Evolutionary conservation across 2,113 vertebrate species (phyloP).

Genomic region (Phylloscopus trochiloides): DNA sequence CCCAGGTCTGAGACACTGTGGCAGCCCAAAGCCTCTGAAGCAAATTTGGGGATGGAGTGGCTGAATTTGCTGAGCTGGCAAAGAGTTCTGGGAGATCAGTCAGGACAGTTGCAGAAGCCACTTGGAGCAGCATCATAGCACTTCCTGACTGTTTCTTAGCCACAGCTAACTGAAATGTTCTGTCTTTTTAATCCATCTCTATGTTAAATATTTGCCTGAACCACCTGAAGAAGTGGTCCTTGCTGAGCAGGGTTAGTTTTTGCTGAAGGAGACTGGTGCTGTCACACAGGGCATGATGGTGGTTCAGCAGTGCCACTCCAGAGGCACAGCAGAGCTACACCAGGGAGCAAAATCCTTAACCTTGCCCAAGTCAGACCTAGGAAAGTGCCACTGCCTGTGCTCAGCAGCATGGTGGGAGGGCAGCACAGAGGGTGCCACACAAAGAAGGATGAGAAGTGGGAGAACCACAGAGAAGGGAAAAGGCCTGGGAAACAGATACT

Average conservation of each 20-base stretch:
- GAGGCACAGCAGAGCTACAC: not conserved
- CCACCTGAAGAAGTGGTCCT: not conserved
- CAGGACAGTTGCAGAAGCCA: not conserved
- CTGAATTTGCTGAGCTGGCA: not conserved
- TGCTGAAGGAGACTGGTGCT: not conserved
- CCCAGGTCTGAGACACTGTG: not conserved
- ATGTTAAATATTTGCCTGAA: not conserved
- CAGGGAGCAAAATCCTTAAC: not conserved
- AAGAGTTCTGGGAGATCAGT: not conserved
- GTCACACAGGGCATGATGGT: not conserved
- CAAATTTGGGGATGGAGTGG: not conserved
- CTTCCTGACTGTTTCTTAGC: not conserved
- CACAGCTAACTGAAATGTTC: not conserved
- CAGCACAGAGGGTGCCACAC: not conserved
- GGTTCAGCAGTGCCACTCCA: not conserved
- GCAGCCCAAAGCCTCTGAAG: not conserved
- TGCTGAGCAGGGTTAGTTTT: not conserved
- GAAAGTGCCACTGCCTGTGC: not conserved
- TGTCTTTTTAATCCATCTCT: not conserved
- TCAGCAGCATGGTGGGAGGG: accelerated
- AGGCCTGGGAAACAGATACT: not conserved
- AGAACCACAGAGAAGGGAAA: not conserved
- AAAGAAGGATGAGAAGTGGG: not conserved
- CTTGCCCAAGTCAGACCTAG: not conserved
- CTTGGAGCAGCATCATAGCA: not conserved